phyloP scores from a whole-genome alignment of 2,113 vertebrate species.

The Bos taurus region DNA sequence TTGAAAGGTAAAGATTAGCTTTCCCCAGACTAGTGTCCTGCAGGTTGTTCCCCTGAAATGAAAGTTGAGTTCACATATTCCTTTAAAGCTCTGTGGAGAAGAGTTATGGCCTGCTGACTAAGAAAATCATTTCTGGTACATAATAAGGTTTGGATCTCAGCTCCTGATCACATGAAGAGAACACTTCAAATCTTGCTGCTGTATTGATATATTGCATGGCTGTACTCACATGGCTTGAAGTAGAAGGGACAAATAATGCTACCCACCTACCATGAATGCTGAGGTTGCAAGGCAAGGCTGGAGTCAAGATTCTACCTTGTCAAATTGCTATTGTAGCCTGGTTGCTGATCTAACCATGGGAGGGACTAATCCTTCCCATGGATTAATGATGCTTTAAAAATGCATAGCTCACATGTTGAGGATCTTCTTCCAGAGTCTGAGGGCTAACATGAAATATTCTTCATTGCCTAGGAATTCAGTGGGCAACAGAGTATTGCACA shows the following conservation, averaged over 20 bases:
- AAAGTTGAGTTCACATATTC: not conserved
- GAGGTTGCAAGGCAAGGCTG: not conserved
- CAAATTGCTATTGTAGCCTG: not conserved
- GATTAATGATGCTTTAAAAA: not conserved
- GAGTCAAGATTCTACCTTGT: not conserved
- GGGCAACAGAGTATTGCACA: not conserved
- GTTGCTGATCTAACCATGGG: not conserved
- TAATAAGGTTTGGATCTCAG: not conserved
- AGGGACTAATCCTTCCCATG: not conserved
- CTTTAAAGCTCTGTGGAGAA: not conserved
- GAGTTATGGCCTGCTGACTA: not conserved
- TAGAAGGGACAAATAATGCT: not conserved
- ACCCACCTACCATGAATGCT: not conserved
- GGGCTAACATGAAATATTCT: not conserved
- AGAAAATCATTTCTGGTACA: not conserved
- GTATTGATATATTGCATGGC: not conserved
- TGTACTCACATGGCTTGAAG: not conserved
- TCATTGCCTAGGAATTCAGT: not conserved
- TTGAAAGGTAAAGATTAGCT: not conserved
- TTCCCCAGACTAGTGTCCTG: not conserved
- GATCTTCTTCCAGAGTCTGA: not conserved
- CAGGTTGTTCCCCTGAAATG: not conserved
- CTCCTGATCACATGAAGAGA: not conserved
- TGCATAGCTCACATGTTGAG: not conserved
- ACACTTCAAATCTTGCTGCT: not conserved